Percentiles rank a stretch among this genome's conserved stretches.
These are phyloP conservation scores for Drosophila trapezifrons DNA, from an alignment of 1,140 invertebrate species.

Conservation along the genomic window DNA sequence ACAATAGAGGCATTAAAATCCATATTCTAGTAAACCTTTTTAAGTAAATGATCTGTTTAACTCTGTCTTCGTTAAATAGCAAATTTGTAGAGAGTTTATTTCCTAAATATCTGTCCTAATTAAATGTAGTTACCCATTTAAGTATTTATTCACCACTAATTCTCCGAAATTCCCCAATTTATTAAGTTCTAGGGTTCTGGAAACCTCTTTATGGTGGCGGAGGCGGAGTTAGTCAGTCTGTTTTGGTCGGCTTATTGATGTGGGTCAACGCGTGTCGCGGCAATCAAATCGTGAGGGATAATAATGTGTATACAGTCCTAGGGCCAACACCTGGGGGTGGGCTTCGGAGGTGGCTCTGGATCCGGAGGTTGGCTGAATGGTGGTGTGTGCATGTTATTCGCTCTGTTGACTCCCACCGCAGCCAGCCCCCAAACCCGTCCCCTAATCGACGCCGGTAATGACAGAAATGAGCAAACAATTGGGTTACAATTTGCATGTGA, in stretches of 20 bases:
- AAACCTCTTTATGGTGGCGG: neutral
- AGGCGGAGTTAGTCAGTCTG: conserved; percentile 26
- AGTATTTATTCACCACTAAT: neutral
- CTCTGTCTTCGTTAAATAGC: neutral
- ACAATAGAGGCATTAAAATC: no score
- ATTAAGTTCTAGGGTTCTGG: neutral
- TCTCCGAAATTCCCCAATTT: neutral
- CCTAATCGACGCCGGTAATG: conserved; percentile 55
- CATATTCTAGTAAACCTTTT: no score
- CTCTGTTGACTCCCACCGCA: conserved; percentile 33
- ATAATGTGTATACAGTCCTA: conserved; percentile 48
- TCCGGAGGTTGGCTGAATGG: conserved; percentile 3
- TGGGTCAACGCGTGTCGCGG: conserved; percentile 52
- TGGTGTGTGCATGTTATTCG: conserved; percentile 38
- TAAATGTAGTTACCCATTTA: neutral
- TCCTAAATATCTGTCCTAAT: neutral
- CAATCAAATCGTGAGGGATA: conserved; percentile 60
- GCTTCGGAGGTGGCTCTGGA: neutral
- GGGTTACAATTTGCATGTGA: conserved; percentile 52
- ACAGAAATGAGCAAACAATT: conserved; percentile 59
- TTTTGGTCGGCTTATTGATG: conserved; percentile 40
- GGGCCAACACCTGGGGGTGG: conserved; percentile 36
- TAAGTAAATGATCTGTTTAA: neutral
- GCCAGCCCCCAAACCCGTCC: conserved; percentile 8
- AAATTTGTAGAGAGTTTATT: neutral